phyloP scores from a whole-genome alignment of 2,888 invertebrate species.

The Craniophora ligustri region DNA sequence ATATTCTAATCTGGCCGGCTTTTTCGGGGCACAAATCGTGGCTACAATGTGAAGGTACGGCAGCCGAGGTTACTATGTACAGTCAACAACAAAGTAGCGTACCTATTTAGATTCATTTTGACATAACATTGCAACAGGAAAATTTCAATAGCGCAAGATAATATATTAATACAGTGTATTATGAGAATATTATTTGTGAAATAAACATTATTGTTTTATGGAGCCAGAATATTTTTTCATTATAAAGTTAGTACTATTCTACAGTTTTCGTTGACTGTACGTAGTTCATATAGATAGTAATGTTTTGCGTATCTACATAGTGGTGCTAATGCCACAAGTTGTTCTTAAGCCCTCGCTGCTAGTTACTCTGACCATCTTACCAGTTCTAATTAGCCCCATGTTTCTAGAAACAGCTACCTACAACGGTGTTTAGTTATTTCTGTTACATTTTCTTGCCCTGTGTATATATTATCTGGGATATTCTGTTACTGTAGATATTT shows the following conservation, averaged over 20 bases:
- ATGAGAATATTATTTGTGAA: no score
- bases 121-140: no score
- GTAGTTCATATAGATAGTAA: constrained; percentile 34
- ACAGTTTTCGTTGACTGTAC: no score
- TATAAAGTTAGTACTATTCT: no score
- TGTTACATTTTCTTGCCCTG: constrained; percentile 39
- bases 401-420: constrained; percentile 63
- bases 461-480: not conserved
- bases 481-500: no score
- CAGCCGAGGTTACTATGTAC: constrained; percentile 21
- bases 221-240: no score
- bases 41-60: constrained; percentile 35
- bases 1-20: constrained; percentile 34
- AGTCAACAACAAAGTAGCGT: no score
- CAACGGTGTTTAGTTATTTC: constrained; percentile 52
- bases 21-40: constrained; percentile 50
- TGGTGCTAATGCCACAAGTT: constrained; percentile 59
- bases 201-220: no score
- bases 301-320: constrained; percentile 36
- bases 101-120: no score
- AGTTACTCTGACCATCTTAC: constrained; percentile 67
- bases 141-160: no score
- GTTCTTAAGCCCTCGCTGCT: constrained; percentile 61
- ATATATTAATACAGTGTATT: no score
- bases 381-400: constrained; percentile 71